Percentiles rank a stretch among this genome's conserved stretches.
These are phyloP conservation scores for Euphydryas editha DNA, from an alignment of 2,888 invertebrate species.

Conservation along the genomic window DNA sequence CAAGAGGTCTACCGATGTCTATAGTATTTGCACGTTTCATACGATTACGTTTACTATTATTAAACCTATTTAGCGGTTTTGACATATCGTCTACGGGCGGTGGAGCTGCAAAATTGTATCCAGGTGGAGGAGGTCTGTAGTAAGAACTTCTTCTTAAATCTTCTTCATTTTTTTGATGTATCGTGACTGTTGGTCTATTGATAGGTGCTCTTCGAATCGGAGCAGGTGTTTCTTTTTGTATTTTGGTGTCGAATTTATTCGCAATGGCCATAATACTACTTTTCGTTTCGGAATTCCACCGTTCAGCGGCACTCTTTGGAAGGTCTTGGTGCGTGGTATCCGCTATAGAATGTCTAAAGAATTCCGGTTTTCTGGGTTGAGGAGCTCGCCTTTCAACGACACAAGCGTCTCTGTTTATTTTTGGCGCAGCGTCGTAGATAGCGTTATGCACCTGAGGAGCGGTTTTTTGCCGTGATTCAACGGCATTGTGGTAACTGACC, in stretches of 20 bases:
- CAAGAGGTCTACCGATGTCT: slow-evolving; percentile 90
- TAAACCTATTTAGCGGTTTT: slow-evolving; percentile 75
- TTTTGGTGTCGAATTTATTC: slow-evolving; percentile 67
- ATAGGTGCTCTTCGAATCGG: slow-evolving; percentile 41
- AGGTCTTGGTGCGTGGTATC: slow-evolving; percentile 51
- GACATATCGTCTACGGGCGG: slow-evolving; percentile 64
- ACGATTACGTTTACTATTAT: slow-evolving; percentile 86
- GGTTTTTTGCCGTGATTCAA: slow-evolving; percentile 56
- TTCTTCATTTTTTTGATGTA: slow-evolving; percentile 51
- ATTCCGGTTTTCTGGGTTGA: slow-evolving; percentile 61
- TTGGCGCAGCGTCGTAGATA: slow-evolving; percentile 57
- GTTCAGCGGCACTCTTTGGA: slow-evolving; percentile 43
- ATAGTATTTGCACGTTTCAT: slow-evolving; percentile 96
- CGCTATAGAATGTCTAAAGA: slow-evolving; percentile 72
- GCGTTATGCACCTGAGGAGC: slow-evolving; percentile 60
- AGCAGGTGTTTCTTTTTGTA: slow-evolving; percentile 55
- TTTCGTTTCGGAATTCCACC: slow-evolving; percentile 63
- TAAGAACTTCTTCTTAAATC: slow-evolving; percentile 58
- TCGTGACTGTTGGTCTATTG: slow-evolving; percentile 38
- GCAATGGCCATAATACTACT: slow-evolving; percentile 74
- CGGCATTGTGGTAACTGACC: slow-evolving; percentile 59
- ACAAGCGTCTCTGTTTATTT: slow-evolving; percentile 53
- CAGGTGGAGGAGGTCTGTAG: slow-evolving; percentile 71
- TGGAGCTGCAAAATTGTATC: slow-evolving; percentile 73
- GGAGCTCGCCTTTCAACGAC: slow-evolving; percentile 62